These are phyloP conservation scores for Andinoacara biseriatus DNA, from an alignment of 2,113 vertebrate species.

Conservation along the genomic window DNA sequence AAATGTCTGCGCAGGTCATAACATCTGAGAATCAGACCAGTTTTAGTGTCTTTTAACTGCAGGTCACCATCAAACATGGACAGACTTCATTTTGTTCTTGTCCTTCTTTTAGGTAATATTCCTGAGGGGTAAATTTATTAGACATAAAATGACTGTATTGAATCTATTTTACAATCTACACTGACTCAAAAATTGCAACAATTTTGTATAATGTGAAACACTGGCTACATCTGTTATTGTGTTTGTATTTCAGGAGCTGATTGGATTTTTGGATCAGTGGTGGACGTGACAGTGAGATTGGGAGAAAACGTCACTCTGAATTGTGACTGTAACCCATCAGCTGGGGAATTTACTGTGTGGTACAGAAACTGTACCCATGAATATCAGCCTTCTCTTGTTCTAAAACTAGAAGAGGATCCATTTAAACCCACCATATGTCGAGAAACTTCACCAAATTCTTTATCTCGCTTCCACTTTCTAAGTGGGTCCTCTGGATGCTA, in stretches of 20 bases:
- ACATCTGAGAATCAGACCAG: neutral
- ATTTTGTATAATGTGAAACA: neutral
- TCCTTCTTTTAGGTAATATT: neutral
- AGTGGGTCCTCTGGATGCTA: neutral
- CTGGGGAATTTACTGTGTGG: slow-evolving; percentile 2
- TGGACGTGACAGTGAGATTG: neutral
- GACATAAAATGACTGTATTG: too few species aligned
- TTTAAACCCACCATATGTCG: neutral
- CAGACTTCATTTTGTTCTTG: neutral
- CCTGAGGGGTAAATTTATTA: neutral
- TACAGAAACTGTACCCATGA: slow-evolving; percentile 37
- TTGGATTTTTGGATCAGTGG: slow-evolving; percentile 3
- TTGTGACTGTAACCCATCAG: slow-evolving; percentile 3
- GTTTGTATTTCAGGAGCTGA: neutral
- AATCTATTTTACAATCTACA: neutral
- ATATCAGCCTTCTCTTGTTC: neutral
- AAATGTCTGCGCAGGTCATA: neutral
- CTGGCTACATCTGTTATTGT: neutral
- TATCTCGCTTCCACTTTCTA: neutral
- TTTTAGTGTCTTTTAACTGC: neutral
- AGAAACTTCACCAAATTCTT: neutral
- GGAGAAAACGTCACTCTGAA: slow-evolving; percentile 21
- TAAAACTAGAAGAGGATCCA: neutral
- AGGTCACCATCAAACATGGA: neutral
- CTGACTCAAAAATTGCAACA: neutral